These are phyloP conservation scores for Neofelis nebulosa DNA, from an alignment of 2,113 vertebrate species.

Conservation along the genomic window DNA sequence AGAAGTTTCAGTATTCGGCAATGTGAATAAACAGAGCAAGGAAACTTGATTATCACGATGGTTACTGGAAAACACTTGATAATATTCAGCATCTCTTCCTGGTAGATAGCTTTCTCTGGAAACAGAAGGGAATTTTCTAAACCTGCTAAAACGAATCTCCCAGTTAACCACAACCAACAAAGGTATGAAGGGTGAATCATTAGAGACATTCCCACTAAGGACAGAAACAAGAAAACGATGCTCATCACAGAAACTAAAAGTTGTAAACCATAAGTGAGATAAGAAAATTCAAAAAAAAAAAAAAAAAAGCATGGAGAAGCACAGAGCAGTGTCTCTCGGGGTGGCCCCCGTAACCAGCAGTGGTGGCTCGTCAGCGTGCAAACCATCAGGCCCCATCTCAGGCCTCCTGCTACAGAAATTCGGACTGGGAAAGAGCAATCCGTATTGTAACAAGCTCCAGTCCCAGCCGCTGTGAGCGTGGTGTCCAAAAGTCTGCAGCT, in stretches of 20 bases:
- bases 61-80: neutral
- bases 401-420: neutral
- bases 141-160: neutral
- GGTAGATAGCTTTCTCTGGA: neutral
- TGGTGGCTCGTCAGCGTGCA: neutral
- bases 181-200: neutral
- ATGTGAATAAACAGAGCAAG: neutral
- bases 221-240: neutral
- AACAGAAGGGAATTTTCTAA: conserved; percentile 14
- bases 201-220: neutral
- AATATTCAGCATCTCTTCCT: neutral
- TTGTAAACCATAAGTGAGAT: neutral
- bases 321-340: neutral
- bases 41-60: neutral
- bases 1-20: neutral
- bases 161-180: neutral
- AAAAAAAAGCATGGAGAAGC: neutral
- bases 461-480: accelerated
- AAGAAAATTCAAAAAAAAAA: neutral
- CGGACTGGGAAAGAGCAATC: neutral
- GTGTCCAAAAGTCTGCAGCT: neutral
- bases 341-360: neutral
- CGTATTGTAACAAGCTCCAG: neutral
- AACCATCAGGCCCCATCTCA: neutral
- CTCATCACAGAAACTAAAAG: neutral